These are phyloP conservation scores for Ridgeia piscesae DNA, from an alignment of 1,140 invertebrate species.

Conservation along the genomic window DNA sequence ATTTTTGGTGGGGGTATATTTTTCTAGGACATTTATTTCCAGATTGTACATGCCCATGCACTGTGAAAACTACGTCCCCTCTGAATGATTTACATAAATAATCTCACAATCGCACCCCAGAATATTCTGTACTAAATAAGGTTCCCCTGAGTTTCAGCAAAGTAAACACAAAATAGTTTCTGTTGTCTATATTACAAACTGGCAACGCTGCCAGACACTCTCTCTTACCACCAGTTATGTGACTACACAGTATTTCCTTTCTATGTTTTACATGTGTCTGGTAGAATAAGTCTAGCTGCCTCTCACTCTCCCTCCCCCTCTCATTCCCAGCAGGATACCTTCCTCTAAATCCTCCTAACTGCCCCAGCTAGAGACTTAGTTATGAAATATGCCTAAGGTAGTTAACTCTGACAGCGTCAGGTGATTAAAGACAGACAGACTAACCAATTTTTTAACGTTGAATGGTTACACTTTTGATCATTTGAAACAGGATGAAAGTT, in stretches of 20 bases:
- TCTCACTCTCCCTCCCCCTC: neutral
- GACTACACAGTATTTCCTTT: neutral
- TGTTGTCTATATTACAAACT: neutral
- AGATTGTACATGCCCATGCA: too few relatives aligned
- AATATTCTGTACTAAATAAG: neutral
- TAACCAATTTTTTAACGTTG: too few relatives aligned
- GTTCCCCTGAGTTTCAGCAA: neutral
- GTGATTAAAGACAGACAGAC: neutral
- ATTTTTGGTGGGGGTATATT: too few relatives aligned
- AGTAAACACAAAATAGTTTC: neutral
- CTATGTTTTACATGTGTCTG: neutral
- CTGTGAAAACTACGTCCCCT: too few relatives aligned
- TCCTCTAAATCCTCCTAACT: neutral
- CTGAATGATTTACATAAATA: neutral
- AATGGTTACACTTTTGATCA: too few relatives aligned
- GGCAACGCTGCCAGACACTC: neutral
- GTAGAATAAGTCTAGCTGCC: neutral
- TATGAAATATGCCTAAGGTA: neutral
- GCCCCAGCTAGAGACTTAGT: neutral
- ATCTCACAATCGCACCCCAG: neutral
- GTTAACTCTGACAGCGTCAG: neutral
- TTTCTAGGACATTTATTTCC: too few relatives aligned
- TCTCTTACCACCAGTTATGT: neutral
- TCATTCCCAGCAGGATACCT: neutral
- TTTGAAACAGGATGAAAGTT: too few relatives aligned